These are phyloP conservation scores for Dasypolia templi DNA, from an alignment of 2,888 invertebrate species.

Conservation along the genomic window DNA sequence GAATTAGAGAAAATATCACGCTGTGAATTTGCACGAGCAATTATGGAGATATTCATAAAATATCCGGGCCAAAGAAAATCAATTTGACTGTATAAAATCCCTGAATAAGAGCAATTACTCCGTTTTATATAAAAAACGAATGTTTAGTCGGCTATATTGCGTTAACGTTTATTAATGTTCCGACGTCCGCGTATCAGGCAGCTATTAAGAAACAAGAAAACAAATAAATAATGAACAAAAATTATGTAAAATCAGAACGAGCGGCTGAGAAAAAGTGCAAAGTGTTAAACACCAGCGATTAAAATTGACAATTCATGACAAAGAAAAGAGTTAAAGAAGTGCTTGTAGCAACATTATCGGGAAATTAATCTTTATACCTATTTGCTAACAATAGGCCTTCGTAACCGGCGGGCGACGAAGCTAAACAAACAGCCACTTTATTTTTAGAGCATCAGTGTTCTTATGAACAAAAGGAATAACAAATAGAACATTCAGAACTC, in stretches of 20 bases:
- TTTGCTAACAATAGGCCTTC: constrained; percentile 43
- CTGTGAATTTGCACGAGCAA: constrained; percentile 43
- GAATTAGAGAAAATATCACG: constrained; percentile 49
- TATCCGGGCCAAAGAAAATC: constrained; percentile 50
- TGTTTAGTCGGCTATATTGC: constrained; percentile 45
- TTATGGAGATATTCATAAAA: constrained; percentile 62
- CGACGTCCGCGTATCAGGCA: constrained; percentile 19
- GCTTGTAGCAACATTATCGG: constrained; percentile 27
- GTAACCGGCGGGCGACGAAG: constrained; percentile 6
- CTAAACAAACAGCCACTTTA: constrained; percentile 18
- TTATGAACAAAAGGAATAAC: background rate
- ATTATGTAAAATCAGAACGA: constrained; percentile 7
- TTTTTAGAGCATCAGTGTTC: constrained; percentile 28
- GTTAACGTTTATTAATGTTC: constrained; percentile 39
- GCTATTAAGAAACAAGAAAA: constrained; percentile 23
- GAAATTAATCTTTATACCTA: constrained; percentile 29
- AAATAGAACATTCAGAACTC: constrained; percentile 18
- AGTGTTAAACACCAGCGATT: constrained; percentile 9
- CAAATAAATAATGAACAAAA: constrained; percentile 20
- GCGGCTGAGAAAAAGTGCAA: background rate
- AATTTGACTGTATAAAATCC: constrained; percentile 50
- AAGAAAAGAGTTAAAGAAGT: constrained; percentile 15
- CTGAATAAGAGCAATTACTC: constrained; percentile 58
- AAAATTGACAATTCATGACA: constrained; percentile 3
- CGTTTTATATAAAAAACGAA: constrained; percentile 40